phyloP scores from a whole-genome alignment of 2,888 invertebrate species.

The Prosopocoilus inquinatus region DNA sequence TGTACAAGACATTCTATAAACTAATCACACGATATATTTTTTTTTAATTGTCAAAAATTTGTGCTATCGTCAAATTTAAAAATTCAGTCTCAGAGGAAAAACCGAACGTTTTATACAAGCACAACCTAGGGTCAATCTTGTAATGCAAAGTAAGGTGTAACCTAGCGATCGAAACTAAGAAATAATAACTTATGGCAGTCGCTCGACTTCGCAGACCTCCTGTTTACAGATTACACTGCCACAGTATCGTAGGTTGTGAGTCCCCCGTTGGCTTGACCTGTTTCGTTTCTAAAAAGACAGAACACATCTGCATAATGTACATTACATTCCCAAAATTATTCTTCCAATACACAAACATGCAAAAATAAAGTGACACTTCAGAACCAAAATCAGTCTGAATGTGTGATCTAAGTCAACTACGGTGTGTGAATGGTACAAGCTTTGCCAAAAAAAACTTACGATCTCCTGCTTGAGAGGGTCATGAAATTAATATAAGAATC shows the following conservation, averaged over 20 bases:
- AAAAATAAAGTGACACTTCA: constrained; percentile 17
- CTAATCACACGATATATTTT: constrained; percentile 22
- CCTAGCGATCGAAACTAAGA: not conserved
- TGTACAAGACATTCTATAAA: constrained; percentile 29
- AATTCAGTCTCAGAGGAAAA: constrained; percentile 37
- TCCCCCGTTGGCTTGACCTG: constrained; percentile 80
- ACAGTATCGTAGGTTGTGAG: constrained; percentile 98
- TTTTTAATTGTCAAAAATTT: constrained; percentile 20
- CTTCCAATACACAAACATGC: constrained; percentile 7
- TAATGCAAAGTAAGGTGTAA: constrained; percentile 2
- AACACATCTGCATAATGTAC: constrained; percentile 1
- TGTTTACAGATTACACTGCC: constrained; percentile 93
- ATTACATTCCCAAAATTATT: not conserved
- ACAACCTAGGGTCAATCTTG: constrained; percentile 4
- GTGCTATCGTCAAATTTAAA: constrained; percentile 19
- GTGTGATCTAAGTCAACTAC: not conserved
- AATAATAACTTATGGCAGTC: constrained; percentile 8
- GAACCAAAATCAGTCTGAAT: not conserved
- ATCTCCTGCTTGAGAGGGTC: constrained; percentile 68
- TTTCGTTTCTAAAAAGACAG: constrained; percentile 75
- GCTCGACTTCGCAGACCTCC: constrained; percentile 15
- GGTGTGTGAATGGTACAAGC: constrained; percentile 6
- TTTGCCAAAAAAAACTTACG: constrained; percentile 59
- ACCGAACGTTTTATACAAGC: constrained; percentile 11
- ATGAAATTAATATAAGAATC: constrained; percentile 21